A percentile compares a stretch with the other conserved stretches of the same genome.
Conservation (phyloP, 2,797 vertebrate species). For the Anguilla marmorata region DNA sequence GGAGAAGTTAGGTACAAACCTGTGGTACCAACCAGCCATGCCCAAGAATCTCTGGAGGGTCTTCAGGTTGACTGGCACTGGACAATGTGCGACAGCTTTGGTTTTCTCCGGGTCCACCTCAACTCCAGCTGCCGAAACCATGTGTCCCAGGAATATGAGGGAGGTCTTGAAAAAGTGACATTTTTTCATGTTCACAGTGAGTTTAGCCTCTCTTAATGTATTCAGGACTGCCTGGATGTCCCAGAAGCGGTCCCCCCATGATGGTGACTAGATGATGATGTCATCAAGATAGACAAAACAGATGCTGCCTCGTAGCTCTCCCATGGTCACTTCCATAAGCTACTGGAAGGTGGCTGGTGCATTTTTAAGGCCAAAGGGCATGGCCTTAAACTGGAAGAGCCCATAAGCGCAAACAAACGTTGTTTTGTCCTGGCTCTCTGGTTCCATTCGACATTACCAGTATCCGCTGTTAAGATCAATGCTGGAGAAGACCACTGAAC, state of each 20-base stretch:
- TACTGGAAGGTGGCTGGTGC: neutral
- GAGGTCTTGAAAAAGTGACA: constrained; percentile 14
- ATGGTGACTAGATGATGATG: neutral
- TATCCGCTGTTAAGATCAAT: neutral
- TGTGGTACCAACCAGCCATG: constrained; percentile 34
- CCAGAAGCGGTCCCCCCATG: neutral
- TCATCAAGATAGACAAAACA: constrained; percentile 30
- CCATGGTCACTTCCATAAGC: neutral
- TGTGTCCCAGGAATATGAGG: constrained; percentile 29
- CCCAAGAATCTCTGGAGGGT: constrained; percentile 7
- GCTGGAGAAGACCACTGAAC: neutral
- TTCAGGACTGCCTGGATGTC: constrained; percentile 6
- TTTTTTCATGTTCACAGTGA: constrained; percentile 31
- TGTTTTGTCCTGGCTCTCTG: neutral
- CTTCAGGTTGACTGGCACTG: neutral
- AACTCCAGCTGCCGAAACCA: neutral
- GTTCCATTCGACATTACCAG: neutral
- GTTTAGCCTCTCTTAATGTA: neutral
- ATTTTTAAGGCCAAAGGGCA: neutral
- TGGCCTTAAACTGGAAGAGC: neutral
- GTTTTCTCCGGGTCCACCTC: constrained; percentile 23
- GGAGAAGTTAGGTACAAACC: constrained; percentile 6
- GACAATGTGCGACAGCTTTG: neutral
- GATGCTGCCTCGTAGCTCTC: neutral
- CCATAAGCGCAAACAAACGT: neutral